Evolutionary conservation across 2,888 invertebrate genomes (phyloP).

Genomic region (Apamea crenata): DNA sequence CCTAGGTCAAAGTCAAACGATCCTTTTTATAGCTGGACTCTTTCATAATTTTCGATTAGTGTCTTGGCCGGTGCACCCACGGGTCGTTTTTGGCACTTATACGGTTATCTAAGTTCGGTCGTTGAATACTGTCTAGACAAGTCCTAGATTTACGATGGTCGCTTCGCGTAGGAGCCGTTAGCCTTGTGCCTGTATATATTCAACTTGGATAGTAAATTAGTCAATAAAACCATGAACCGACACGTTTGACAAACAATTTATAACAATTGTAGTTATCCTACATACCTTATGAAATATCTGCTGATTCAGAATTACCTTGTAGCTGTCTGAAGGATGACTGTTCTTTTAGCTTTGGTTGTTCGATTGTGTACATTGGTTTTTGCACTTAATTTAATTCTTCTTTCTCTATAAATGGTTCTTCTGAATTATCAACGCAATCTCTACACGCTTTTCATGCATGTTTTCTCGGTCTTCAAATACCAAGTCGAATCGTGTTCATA

Average conservation of each 20-base stretch:
- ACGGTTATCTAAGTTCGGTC: conserved; percentile 70
- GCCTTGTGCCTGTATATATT: conserved; percentile 81
- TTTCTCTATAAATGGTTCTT: not conserved
- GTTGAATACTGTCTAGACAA: conserved; percentile 72
- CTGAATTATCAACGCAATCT: not conserved
- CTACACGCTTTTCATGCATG: conserved; percentile 8
- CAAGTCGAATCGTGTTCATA: conserved; percentile 37
- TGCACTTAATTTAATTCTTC: not conserved
- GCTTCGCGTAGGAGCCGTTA: conserved; percentile 86
- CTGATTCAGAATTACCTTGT: conserved; percentile 58
- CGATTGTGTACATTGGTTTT: not conserved
- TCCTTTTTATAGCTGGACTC: conserved; percentile 28
- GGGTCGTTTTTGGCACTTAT: conserved; percentile 75
- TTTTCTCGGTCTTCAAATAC: conserved; percentile 18
- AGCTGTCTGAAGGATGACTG: conserved; percentile 27
- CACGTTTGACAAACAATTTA: conserved; percentile 80
- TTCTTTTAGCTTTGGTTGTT: conserved; percentile 1
- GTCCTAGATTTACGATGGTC: conserved; percentile 85
- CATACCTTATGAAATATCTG: conserved; percentile 67
- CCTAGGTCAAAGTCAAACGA: conserved; percentile 33
- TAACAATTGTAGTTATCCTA: conserved; percentile 71
- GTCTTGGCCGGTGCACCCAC: conserved; percentile 73
- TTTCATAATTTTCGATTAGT: conserved; percentile 63
- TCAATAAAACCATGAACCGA: conserved; percentile 75
- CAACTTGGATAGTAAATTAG: conserved; percentile 78